Conservation (phyloP, 2,113 vertebrate genomes). For the Myocastor coypus region DNA sequence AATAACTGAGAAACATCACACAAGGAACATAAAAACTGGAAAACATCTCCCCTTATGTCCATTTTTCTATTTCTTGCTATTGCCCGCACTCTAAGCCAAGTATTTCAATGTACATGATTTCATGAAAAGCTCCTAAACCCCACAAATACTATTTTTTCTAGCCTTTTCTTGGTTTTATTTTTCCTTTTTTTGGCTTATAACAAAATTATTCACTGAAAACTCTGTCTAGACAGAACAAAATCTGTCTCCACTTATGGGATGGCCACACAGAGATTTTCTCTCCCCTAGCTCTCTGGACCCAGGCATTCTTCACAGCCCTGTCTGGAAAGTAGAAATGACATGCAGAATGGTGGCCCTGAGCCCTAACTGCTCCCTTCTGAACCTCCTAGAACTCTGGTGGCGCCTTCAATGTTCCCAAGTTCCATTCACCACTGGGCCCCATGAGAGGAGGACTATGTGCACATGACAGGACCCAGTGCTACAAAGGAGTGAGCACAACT, state of each 20-base stretch:
- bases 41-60: neutral
- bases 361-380: neutral
- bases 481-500: neutral
- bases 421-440: neutral
- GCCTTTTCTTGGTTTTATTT: neutral
- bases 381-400: neutral
- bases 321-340: neutral
- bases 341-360: neutral
- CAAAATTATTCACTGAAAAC: neutral
- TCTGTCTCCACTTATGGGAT: neutral
- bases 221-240: neutral
- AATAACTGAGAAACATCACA: neutral
- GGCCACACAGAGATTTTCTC: neutral
- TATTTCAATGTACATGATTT: neutral
- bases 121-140: neutral
- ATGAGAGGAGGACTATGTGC: accelerated
- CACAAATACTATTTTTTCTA: neutral
- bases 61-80: neutral
- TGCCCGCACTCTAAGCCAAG: neutral
- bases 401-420: neutral
- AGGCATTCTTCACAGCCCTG: neutral
- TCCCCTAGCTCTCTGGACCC: neutral
- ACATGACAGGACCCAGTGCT: neutral
- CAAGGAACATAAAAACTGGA: neutral
- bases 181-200: neutral